phyloP scores from a whole-genome alignment of 2,113 vertebrate species.

The Gnathonemus echidnorhynchus region DNA sequence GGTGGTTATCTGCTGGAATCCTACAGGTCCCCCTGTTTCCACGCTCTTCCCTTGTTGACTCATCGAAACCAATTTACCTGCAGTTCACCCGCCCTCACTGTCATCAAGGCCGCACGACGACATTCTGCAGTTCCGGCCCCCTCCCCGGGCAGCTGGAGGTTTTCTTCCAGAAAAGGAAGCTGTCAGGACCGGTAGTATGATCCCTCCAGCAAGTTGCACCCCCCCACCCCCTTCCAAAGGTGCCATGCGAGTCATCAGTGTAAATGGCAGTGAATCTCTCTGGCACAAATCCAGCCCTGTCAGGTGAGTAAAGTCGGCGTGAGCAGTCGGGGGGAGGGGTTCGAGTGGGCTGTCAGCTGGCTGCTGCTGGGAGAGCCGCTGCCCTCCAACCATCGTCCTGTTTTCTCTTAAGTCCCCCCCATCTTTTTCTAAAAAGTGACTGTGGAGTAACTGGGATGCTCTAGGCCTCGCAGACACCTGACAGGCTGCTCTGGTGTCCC shows the following conservation, averaged over 20 bases:
- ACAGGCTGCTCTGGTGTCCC: background rate
- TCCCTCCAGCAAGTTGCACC: background rate
- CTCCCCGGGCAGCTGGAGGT: background rate
- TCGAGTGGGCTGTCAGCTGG: background rate
- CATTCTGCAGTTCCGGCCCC: background rate
- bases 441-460: background rate
- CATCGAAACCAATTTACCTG: background rate
- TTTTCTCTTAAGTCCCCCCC: background rate
- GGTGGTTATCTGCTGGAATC: background rate
- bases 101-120: background rate
- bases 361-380: background rate
- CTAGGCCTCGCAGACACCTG: background rate
- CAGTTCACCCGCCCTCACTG: background rate
- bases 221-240: background rate
- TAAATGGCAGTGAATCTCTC: background rate
- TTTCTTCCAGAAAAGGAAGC: slow-evolving; percentile 9
- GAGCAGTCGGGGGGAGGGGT: background rate
- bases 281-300: background rate
- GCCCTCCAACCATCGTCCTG: background rate
- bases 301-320: background rate
- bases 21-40: background rate
- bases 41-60: background rate
- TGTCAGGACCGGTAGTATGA: background rate
- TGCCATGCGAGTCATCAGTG: background rate
- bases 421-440: background rate